Percentiles rank a stretch among this genome's conserved stretches.
Evolutionary conservation across 2,888 invertebrate species (phyloP).

Genomic region (Caenorhabditis macrosperma): DNA sequence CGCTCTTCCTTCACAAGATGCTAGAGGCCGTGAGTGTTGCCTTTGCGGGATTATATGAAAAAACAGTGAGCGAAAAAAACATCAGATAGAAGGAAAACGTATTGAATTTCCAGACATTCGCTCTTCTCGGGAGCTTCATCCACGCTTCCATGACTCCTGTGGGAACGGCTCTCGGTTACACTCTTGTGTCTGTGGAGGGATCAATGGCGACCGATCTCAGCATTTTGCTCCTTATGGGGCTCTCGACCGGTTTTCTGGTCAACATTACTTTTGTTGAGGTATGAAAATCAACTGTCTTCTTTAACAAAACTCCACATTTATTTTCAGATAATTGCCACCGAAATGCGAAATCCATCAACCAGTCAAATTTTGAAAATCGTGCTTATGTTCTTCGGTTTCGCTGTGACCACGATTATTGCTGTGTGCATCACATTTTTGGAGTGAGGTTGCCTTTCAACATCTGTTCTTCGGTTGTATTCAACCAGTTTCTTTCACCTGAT

Average conservation of each 20-base stretch:
- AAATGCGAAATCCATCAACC: background rate
- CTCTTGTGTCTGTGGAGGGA: background rate
- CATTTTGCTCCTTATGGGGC: background rate
- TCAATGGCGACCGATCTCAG: background rate
- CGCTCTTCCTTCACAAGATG: slow-evolving; percentile 2
- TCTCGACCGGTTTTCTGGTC: background rate
- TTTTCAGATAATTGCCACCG: background rate
- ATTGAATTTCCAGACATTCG: background rate
- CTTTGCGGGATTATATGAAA: slow-evolving; percentile 1
- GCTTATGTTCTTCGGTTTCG: background rate
- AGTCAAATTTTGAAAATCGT: background rate
- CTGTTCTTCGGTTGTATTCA: too few species aligned
- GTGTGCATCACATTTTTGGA: background rate
- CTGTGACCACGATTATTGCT: background rate
- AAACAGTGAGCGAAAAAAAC: background rate
- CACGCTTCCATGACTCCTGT: slow-evolving; percentile 3
- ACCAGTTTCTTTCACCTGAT: too few species aligned
- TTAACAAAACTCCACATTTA: background rate
- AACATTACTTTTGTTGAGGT: slow-evolving; percentile 10
- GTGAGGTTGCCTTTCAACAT: too few species aligned
- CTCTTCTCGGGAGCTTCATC: background rate
- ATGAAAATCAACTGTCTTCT: background rate
- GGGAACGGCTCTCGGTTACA: background rate
- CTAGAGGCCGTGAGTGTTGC: slow-evolving; percentile 9
- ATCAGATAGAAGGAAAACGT: too few species aligned